Evolutionary conservation across 2,113 vertebrate species (phyloP), one percentile per base, ranked within the genome.

Genomic region (Calidris pugnax): DNA sequence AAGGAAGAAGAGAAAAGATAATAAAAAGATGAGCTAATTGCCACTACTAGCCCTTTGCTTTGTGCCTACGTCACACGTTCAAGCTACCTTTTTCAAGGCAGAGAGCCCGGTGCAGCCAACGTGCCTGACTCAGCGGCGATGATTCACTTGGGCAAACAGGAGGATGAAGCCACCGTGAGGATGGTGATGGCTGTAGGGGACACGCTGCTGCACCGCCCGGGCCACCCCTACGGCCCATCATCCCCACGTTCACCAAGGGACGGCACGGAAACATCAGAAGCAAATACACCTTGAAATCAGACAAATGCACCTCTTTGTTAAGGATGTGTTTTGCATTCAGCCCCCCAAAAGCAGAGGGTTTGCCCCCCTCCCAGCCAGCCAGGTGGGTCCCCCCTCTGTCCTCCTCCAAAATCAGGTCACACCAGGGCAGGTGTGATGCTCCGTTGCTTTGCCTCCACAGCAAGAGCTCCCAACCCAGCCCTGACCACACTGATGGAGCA

Each of bases 141-240:
- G 92, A 97, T 92, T 96, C 94, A 95, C 82, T 15, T 22, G 75
- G 75, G 85, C 95, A 97, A 97, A 94, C 90, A 66, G 62, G 73
- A 87, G 89, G 51, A 62, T 4, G n/a, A 71, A 89, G 87, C 27
- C 93, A 63, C 41, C 1, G 6, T 0, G 23, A 96, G 82, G 0
- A 0, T 0, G 4, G 41, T 2, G 4, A 37, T 72, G 79, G 28
- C 82, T 15, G 10, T 2, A 4, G 10, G 53, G 43, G 84, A 68
- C 48, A 12, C 1, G 0, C 32, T n/a, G 62, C 68, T 18, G 66
- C 47, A 16, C 17, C 0, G 45, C 81, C 26, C 35, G 20, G 39
- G 3, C 5, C 30, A 7, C 56, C 47, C 5, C 1, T 4, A 22
- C 1, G 3, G 12, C 28, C 85, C 41, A 1, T 1, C 64, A 55